Evolutionary conservation across 2,797 vertebrate species (phyloP), one percentile per base, ranked within the genome.

Genomic region (Helostoma temminkii): DNA sequence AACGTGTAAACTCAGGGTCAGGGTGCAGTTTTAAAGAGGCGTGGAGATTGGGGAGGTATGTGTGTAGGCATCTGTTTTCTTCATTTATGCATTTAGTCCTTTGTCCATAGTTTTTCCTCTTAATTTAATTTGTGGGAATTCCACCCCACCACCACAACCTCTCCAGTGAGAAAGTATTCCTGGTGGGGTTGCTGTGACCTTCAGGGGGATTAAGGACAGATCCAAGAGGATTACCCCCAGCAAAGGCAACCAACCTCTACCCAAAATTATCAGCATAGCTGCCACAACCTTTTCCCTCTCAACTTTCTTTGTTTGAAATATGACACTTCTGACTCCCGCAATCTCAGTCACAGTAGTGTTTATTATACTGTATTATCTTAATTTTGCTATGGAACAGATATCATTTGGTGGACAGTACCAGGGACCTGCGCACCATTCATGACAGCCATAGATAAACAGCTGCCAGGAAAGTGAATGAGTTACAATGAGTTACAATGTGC

Each of bases 11-110:
- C 71, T 90, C 79, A 55, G 90, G 93, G 87, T 87, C 85, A 80
- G 89, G 65, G 91, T 90, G 88, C 84, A 93, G 85, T 90, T 93
- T 90, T 74, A 78, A 76, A 89, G 86, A 71, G 81, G 74, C 86
- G 84, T 84, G 87, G 80, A 83, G 88, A 87, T 76, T 81, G 84
- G 80, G 54, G 82, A 87, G 89, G 77, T 80, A 85, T 80, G 87
- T 91, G 85, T 88, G 77, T 82, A 80, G 90, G 87, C 95, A 95
- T 95, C 95, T 96, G 95, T 94, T 96, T 96, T 94, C 83, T 88
- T 86, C 92, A 94, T 95, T 93, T 92, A 84, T 91, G 91, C 92
- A 85, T 94, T 93, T 93, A 93, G 89, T 86, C 91, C 90, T 82
- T 75, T 74, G 86, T 91, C 66, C 22, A 1, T 43, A 58, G 91